Base-by-base conservation (phyloP, 1,140 invertebrate species). In the Battus philenor region DNA sequence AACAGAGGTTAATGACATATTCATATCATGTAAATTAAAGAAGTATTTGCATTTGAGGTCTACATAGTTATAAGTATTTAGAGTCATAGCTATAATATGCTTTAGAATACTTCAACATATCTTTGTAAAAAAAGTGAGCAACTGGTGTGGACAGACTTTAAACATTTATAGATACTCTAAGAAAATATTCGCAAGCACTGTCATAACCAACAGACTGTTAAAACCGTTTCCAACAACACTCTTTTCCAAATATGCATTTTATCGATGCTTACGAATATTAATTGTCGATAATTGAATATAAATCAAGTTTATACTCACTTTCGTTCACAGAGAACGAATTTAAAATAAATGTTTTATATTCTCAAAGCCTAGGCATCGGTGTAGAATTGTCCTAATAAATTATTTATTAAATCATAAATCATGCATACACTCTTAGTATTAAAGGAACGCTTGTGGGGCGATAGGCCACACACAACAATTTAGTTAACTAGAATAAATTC, bases 31-130 rank as follows among this genome's bases (percentile, higher is more conserved):
- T 84, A 84, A 84, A 81, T 78, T 79, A 63, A 73, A 76, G 72
- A 81, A 84, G 71, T 81, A 81, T 78, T 82, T 81, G 80, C 80
- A 84, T 84, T 84, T 84, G 80, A 84, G 80, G 77, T 84, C 80
- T 81, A 81, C 65, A 74, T 84, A 84, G 77, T 62, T 81, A 60
- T 81, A 84, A 79, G 77, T 71, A 65, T 76, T 77, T 79, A 80
- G 75, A 81, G 73, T 77, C 77, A 76, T 80, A 84, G 75, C 61
- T 80, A 74, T 73, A 69, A 71, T 76, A 78, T 78, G 75, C 77
- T 84, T 81, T 81, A 81, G 80, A 79, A 83, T 84, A 84, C 69
- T 79, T 80, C 70, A 59, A 84, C 80, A 84, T 84, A 84, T 84
- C 80, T 80, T 76, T 80, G 72, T 73, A 72, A 78, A 62, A 53